phyloP scores from a whole-genome alignment of 2,888 invertebrate species.

The Cataglyphis altisquamis region DNA sequence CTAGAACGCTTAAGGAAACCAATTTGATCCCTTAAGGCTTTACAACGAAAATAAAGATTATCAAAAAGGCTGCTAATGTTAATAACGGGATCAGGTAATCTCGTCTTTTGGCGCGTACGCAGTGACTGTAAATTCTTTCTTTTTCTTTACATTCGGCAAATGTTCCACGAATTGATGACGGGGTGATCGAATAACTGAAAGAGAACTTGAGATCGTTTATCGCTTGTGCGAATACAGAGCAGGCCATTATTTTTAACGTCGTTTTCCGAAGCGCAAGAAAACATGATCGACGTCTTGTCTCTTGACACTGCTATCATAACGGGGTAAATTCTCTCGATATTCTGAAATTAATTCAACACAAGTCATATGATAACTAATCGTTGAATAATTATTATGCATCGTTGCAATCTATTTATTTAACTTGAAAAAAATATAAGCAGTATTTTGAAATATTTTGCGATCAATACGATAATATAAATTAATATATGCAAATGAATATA shows the following conservation, averaged over 20 bases:
- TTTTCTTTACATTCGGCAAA: not conserved
- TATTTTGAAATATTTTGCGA: not conserved
- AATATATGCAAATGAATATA: not conserved
- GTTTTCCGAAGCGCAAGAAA: conserved; percentile 95
- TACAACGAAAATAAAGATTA: not conserved
- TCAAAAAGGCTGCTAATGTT: not conserved
- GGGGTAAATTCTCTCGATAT: conserved; percentile 82
- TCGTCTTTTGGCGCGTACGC: not conserved
- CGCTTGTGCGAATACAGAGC: conserved; percentile 46
- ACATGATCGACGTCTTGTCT: conserved; percentile 96
- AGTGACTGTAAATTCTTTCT: not conserved
- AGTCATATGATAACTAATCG: not conserved
- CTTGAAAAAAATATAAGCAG: not conserved
- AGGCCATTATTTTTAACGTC: conserved; percentile 87
- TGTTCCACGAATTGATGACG: conserved; percentile 32
- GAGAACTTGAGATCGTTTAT: conserved; percentile 46
- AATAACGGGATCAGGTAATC: conserved; percentile 2
- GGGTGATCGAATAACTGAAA: conserved; percentile 39
- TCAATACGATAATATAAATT: not conserved
- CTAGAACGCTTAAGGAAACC: not conserved
- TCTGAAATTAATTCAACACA: conserved; percentile 79
- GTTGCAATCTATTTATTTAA: not conserved
- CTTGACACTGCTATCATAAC: conserved; percentile 91
- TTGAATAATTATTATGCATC: not conserved
- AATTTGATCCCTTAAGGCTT: conserved; percentile 17